Conservation (phyloP, 1,140 invertebrate species). For the Penaeus japonicus region DNA sequence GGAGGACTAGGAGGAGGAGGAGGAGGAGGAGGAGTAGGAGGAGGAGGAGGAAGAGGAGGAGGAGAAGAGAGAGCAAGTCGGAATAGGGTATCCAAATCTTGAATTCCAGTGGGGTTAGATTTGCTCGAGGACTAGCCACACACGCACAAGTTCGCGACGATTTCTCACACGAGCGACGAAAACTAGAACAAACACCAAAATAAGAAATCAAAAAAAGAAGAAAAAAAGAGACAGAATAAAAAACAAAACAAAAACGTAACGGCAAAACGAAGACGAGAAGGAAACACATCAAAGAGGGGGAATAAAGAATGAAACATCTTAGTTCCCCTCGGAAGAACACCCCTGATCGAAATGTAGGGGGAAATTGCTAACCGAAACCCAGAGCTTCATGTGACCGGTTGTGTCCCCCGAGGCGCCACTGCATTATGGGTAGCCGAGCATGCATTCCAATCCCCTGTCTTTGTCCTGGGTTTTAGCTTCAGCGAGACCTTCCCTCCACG, state of each 20-base stretch:
- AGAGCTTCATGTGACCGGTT: slow-evolving; percentile 56
- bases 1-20: no score
- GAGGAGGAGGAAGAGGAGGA: no score
- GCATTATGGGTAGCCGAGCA: slow-evolving; percentile 55
- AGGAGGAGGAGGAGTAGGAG: no score
- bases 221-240: neutral
- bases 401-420: slow-evolving; percentile 56
- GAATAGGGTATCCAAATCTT: no score
- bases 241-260: neutral
- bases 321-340: slow-evolving; percentile 41
- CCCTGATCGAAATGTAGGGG: slow-evolving; percentile 55
- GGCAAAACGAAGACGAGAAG: neutral
- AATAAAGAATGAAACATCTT: slow-evolving; percentile 41
- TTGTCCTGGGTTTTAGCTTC: neutral
- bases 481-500: neutral
- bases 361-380: slow-evolving; percentile 53
- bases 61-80: no score
- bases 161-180: no score
- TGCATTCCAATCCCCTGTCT: slow-evolving; percentile 24
- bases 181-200: no score
- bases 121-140: no score
- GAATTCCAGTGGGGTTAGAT: no score
- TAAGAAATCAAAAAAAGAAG: no score
- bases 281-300: slow-evolving; percentile 23
- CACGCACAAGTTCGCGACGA: no score